These are phyloP conservation scores for Labia minor DNA, from an alignment of 2,888 invertebrate genomes.

Conservation along the genomic window DNA sequence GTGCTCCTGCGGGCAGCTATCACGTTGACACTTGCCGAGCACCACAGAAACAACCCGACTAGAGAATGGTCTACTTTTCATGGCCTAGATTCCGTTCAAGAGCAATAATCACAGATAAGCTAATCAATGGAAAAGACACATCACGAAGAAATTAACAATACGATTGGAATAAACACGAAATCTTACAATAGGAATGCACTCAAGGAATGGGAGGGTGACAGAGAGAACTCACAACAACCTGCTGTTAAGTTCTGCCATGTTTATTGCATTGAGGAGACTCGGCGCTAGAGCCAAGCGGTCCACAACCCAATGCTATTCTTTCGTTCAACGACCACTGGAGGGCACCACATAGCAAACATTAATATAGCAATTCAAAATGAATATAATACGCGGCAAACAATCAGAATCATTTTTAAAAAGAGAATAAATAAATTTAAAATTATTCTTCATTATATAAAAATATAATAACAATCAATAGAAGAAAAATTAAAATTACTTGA, in stretches of 20 bases:
- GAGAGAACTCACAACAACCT: constrained; percentile 18
- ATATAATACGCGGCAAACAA: too few relatives aligned
- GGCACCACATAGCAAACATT: too few relatives aligned
- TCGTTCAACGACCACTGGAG: too few relatives aligned
- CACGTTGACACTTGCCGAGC: constrained; percentile 24
- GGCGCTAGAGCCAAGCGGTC: not conserved
- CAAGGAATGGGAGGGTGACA: not conserved
- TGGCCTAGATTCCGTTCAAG: constrained; percentile 26
- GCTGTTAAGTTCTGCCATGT: constrained; percentile 22
- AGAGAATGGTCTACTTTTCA: constrained; percentile 27
- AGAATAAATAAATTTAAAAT: too few relatives aligned
- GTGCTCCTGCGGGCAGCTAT: constrained; percentile 14
- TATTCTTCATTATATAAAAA: too few relatives aligned
- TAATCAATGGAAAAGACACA: not conserved
- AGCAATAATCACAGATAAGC: constrained; percentile 8
- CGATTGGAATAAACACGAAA: not conserved
- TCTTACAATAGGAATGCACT: constrained; percentile 8
- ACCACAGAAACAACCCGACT: constrained; percentile 25
- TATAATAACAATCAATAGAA: too few relatives aligned
- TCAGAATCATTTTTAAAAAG: too few relatives aligned
- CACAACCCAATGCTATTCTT: too few relatives aligned
- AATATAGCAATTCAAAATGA: too few relatives aligned
- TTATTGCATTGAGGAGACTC: not conserved
- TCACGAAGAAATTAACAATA: not conserved
- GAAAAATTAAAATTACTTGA: too few relatives aligned